These are phyloP conservation scores for Drosophila subpulchrella DNA, from an alignment of 1,140 invertebrate species.

Conservation along the genomic window DNA sequence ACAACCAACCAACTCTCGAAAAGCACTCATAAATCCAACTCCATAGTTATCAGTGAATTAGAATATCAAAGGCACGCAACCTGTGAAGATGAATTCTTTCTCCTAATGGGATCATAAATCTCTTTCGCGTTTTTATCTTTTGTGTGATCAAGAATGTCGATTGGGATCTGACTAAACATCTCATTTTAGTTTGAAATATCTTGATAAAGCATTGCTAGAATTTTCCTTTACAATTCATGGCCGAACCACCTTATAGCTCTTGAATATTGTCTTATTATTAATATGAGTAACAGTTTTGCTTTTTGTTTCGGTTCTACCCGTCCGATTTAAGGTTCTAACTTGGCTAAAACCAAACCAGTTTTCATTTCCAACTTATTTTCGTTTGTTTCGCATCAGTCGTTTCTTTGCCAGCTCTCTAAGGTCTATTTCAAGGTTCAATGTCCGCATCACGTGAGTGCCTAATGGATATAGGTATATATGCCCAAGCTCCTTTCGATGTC, in stretches of 20 bases:
- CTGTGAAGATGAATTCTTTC: constrained; percentile 31
- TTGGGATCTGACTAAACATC: constrained; percentile 17
- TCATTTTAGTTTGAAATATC: constrained; percentile 1
- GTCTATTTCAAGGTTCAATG: constrained; percentile 78
- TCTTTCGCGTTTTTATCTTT: constrained; percentile 15
- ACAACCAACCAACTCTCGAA: not conserved
- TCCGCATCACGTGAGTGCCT: constrained; percentile 61
- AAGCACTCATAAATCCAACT: constrained; percentile 19
- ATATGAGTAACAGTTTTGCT: constrained; percentile 75
- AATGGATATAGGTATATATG: constrained; percentile 45
- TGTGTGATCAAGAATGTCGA: constrained; percentile 28
- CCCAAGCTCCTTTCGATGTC: constrained; percentile 60
- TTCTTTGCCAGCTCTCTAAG: constrained; percentile 61
- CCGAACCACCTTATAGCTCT: constrained; percentile 8
- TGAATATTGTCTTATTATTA: constrained; percentile 58
- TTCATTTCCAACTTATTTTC: constrained; percentile 78
- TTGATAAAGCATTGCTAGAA: not conserved
- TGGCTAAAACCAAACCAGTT: constrained; percentile 78
- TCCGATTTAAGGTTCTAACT: constrained; percentile 74
- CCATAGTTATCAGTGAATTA: constrained; percentile 45
- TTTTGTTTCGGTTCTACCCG: constrained; percentile 14
- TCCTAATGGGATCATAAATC: constrained; percentile 44
- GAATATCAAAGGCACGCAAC: constrained; percentile 44
- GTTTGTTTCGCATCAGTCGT: constrained; percentile 70
- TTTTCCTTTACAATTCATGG: constrained; percentile 24